Base-by-base conservation (phyloP, 2,888 invertebrate genomes). In the Morpho helenor region DNA sequence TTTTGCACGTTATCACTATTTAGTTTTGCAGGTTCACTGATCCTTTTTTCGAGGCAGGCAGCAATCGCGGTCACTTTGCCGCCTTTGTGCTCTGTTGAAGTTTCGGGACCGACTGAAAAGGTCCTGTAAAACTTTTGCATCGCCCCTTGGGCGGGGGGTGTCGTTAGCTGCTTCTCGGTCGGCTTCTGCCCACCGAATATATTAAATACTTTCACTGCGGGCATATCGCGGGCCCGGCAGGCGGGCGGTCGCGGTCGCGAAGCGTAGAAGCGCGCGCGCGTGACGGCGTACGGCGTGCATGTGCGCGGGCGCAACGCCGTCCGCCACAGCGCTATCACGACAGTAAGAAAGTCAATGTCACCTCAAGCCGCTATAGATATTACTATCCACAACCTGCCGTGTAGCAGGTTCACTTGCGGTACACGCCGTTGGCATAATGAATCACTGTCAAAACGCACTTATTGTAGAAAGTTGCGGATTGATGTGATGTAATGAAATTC, bases 131-230 rank as follows among this genome's bases (percentile, higher is more conserved):
- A 88, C 71, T 87, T 89, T 79, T 91, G 91, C 72, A 87, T 78
- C 45, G 89, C 82, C 74, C 80, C 79, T 61, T 77, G 76, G 62
- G 82, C 69, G 77, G 82, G 77, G 76, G 82, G 69, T 69, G 81
- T 62, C 63, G 77, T 65, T 64, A 79, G 68, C 68, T 83, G 85
- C 70, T 87, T 88, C 77, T 88, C 88, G 80, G 85, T 74, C 79
- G 88, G 84, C 85, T 88, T 89, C 86, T 89, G 89, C 73, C 85
- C 87, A 79, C 89, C 90, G 84, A 90, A 90, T 89, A 90, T 87
- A 76, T 83, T 87, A 77, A 89, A 88, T 77, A 89, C 90, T 88
- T 90, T 90, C 88, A 89, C 90, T 87, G 87, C 88, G 89, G 90
- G 90, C 89, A 89, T 90, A 71, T 77, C 88, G 87, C 87, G 87